These are phyloP conservation scores for Acanthiza pusilla DNA, from an alignment of 2,797 vertebrate genomes.

Conservation along the genomic window DNA sequence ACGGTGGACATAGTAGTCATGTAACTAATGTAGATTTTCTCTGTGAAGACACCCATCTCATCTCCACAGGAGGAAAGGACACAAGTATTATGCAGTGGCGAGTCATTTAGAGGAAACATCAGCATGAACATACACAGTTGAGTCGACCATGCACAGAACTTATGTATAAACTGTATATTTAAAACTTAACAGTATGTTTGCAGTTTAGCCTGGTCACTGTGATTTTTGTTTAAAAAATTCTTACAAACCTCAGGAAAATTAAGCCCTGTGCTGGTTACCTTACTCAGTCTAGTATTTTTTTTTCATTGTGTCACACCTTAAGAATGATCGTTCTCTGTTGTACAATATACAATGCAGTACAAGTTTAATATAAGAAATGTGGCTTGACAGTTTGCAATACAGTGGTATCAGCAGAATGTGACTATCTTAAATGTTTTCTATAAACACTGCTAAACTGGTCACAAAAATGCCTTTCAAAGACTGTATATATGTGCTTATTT, in stretches of 20 bases:
- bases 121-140: slow-evolving; percentile 11
- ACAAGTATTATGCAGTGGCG: slow-evolving; percentile 98
- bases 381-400: slow-evolving; percentile 66
- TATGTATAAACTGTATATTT: slow-evolving; percentile 69
- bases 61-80: slow-evolving; percentile 97
- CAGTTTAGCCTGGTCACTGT: slow-evolving; percentile 74
- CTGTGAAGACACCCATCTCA: slow-evolving; percentile 88
- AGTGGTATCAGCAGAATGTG: slow-evolving; percentile 44
- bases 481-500: slow-evolving; percentile 60
- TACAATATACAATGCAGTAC: slow-evolving; percentile 48
- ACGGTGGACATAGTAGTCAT: slow-evolving; percentile 94
- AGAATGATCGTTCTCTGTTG: slow-evolving; percentile 13
- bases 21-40: slow-evolving; percentile 97
- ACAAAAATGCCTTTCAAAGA: slow-evolving; percentile 74
- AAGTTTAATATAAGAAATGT: slow-evolving; percentile 37
- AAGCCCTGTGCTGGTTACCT: slow-evolving; percentile 65
- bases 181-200: slow-evolving; percentile 62
- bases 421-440: slow-evolving; percentile 64
- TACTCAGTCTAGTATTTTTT: slow-evolving; percentile 61
- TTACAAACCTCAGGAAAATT: slow-evolving; percentile 82
- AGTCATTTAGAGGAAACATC: slow-evolving; percentile 78
- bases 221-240: slow-evolving; percentile 72
- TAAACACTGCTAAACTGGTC: slow-evolving; percentile 68
- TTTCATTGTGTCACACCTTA: slow-evolving; percentile 28
- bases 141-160: slow-evolving; percentile 58